phyloP scores from a whole-genome alignment of 2,888 invertebrate species.

The Serripes groenlandicus region DNA sequence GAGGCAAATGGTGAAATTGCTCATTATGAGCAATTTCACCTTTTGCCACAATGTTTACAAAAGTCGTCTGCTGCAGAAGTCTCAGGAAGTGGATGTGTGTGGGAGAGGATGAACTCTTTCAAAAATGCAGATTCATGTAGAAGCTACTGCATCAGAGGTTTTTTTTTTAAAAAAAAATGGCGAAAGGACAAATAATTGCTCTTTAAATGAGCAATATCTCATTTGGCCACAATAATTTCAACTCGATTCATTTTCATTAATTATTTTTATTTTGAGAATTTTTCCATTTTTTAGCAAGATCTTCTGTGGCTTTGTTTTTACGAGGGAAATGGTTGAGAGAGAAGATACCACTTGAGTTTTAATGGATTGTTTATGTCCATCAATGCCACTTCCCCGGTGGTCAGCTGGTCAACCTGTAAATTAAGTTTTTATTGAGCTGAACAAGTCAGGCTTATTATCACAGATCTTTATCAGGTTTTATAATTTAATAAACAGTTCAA shows the following conservation, averaged over 20 bases:
- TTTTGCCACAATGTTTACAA: background rate
- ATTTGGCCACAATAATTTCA: too few species aligned
- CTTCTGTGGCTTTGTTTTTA: too few species aligned
- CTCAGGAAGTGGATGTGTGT: background rate
- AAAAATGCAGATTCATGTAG: too few species aligned
- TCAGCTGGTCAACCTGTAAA: constrained; percentile 9
- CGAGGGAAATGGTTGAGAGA: too few species aligned
- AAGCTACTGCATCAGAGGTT: too few species aligned
- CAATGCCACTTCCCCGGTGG: constrained; percentile 7
- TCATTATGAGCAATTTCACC: background rate
- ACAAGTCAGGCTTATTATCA: constrained; percentile 2
- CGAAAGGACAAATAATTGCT: too few species aligned
- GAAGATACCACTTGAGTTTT: constrained; percentile 4
- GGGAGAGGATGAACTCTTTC: too few species aligned
- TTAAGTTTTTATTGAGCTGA: constrained; percentile 15
- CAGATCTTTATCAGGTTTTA: background rate
- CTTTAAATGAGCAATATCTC: too few species aligned
- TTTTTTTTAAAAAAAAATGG: too few species aligned
- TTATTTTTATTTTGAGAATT: too few species aligned
- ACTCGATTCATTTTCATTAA: too few species aligned
- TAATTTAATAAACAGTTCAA: background rate
- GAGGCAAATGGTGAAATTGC: background rate
- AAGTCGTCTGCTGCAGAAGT: background rate
- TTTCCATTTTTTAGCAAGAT: too few species aligned
- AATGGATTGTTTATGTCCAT: constrained; percentile 23